A percentile compares a stretch with the other conserved stretches of the same genome.
Evolutionary conservation across 2,797 vertebrate species (phyloP).

Genomic region (Gymnopithys bicolor): DNA sequence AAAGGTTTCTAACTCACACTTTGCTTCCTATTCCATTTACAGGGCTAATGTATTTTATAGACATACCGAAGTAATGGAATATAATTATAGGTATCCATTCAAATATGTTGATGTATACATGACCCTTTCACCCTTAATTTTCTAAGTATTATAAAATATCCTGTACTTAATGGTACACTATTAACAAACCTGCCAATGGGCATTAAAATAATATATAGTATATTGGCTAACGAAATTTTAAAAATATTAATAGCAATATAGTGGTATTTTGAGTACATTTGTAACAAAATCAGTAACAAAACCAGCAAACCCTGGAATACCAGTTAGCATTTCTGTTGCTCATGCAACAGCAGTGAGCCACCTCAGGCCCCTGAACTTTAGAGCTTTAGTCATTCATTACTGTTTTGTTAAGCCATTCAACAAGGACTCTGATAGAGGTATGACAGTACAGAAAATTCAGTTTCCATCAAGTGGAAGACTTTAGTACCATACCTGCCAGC

Average conservation of each 20-base stretch:
- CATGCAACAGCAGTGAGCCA: background rate
- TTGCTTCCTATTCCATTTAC: background rate
- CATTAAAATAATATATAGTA: background rate
- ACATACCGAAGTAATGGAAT: background rate
- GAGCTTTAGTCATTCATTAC: background rate
- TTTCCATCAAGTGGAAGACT: background rate
- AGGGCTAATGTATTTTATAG: background rate
- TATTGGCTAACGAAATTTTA: background rate
- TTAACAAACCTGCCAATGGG: background rate
- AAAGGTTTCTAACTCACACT: background rate
- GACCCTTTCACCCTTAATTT: background rate
- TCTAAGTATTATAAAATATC: background rate
- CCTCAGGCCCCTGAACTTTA: background rate
- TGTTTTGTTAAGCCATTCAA: background rate
- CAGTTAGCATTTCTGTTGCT: background rate
- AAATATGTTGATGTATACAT: background rate
- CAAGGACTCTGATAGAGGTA: background rate
- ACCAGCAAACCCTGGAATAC: background rate
- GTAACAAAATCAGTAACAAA: background rate
- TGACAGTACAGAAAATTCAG: background rate
- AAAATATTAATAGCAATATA: background rate
- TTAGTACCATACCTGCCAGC: background rate
- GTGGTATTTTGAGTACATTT: background rate
- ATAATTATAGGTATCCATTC: background rate
- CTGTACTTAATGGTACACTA: background rate